These are phyloP conservation scores for Dasyprocta punctata DNA, from an alignment of 2,113 vertebrate species.

Conservation along the genomic window DNA sequence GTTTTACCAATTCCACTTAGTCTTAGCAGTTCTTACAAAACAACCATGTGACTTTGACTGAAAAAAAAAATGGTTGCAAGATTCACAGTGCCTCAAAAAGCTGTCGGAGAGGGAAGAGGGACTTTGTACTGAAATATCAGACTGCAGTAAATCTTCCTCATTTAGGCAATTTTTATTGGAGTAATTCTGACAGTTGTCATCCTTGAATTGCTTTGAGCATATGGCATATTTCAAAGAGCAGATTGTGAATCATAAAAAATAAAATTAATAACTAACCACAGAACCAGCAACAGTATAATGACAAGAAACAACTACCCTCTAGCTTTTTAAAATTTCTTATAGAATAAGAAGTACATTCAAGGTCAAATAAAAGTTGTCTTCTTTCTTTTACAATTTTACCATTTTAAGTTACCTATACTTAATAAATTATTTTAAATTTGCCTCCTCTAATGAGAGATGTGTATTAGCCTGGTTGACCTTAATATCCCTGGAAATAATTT, in stretches of 20 bases:
- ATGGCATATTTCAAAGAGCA: slow-evolving; percentile 97
- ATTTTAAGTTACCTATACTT: slow-evolving; percentile 67
- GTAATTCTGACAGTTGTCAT: slow-evolving; percentile 96
- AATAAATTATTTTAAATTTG: slow-evolving; percentile 51
- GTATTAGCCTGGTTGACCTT: slow-evolving; percentile 35
- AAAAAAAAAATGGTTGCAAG: slow-evolving; percentile 65
- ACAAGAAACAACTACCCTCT: slow-evolving; percentile 90
- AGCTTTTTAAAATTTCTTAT: slow-evolving; percentile 88
- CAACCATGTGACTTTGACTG: slow-evolving; percentile 78
- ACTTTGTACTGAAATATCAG: slow-evolving; percentile 86
- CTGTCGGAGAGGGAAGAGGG: slow-evolving; percentile 76
- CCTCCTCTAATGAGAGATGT: background rate
- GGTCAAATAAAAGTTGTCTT: slow-evolving; percentile 90
- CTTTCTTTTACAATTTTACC: slow-evolving; percentile 67
- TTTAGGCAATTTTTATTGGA: slow-evolving; percentile 96
- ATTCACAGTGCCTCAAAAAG: slow-evolving; percentile 79
- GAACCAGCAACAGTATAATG: slow-evolving; percentile 93
- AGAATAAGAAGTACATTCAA: slow-evolving; percentile 87
- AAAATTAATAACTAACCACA: slow-evolving; percentile 96
- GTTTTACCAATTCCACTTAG: slow-evolving; percentile 68
- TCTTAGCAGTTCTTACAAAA: slow-evolving; percentile 79
- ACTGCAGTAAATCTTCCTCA: slow-evolving; percentile 94
- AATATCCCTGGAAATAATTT: slow-evolving; percentile 59
- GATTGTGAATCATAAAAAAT: slow-evolving; percentile 97
- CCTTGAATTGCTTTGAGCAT: slow-evolving; percentile 96